Conservation (phyloP, 2,113 vertebrate genomes). For the Fregata magnificens region DNA sequence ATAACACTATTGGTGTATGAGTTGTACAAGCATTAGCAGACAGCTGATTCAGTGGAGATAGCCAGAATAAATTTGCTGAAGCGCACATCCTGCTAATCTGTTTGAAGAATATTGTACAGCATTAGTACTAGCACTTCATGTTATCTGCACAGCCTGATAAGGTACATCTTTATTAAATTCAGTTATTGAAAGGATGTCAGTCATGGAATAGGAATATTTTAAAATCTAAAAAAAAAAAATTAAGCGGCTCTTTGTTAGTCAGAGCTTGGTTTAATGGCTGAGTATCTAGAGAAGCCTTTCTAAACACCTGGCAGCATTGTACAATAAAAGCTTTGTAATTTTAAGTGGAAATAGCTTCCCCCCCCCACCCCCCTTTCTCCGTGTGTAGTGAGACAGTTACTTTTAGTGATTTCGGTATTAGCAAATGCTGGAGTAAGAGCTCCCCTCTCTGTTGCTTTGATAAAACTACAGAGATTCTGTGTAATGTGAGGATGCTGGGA, state of each 20-base stretch:
- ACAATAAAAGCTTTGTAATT: slow-evolving; percentile 84
- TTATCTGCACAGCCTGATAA: slow-evolving; percentile 93
- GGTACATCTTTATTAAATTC: slow-evolving; percentile 98
- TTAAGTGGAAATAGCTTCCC: slow-evolving; percentile 74
- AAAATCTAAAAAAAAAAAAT: slow-evolving; percentile 79
- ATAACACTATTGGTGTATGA: slow-evolving; percentile 78
- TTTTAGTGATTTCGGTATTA: slow-evolving; percentile 6
- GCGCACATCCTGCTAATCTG: slow-evolving; percentile 84
- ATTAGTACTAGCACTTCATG: slow-evolving; percentile 90
- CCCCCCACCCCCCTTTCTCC: not conserved
- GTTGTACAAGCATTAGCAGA: slow-evolving; percentile 84
- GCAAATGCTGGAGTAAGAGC: slow-evolving; percentile 89
- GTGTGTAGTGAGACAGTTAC: slow-evolving; percentile 38
- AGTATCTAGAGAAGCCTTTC: slow-evolving; percentile 75
- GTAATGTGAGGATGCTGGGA: not conserved
- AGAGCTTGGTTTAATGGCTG: slow-evolving; percentile 77
- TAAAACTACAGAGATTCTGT: slow-evolving; percentile 71
- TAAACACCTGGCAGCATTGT: slow-evolving; percentile 79
- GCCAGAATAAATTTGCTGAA: slow-evolving; percentile 84
- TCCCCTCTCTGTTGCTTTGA: slow-evolving; percentile 88
- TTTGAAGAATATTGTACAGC: slow-evolving; percentile 90
- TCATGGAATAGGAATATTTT: slow-evolving; percentile 88
- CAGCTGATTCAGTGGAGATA: slow-evolving; percentile 88
- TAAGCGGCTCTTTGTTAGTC: slow-evolving; percentile 76
- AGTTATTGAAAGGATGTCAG: slow-evolving; percentile 86